Conservation (phyloP, 2,113 vertebrate genomes). For the Hystrix cristata region DNA sequence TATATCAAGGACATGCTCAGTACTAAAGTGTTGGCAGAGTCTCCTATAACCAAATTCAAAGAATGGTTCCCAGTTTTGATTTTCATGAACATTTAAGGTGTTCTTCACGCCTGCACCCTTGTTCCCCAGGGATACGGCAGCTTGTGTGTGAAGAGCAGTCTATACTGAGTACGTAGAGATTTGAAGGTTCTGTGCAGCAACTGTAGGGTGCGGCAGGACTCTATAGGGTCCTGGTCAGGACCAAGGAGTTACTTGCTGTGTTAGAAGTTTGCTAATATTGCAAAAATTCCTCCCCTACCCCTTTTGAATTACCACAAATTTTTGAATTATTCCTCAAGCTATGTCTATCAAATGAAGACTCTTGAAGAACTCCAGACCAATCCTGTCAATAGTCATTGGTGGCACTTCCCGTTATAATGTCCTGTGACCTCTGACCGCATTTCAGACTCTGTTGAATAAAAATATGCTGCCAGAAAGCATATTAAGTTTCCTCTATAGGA, state of each 20-base stretch:
- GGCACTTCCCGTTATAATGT: not conserved
- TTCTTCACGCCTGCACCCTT: not conserved
- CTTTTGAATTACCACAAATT: not conserved
- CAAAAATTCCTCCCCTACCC: not conserved
- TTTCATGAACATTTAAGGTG: no score
- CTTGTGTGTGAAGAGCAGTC: not conserved
- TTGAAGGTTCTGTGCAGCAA: not conserved
- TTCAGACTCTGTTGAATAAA: not conserved
- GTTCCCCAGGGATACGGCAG: not conserved
- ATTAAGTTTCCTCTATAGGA: not conserved
- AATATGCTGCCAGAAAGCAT: not conserved
- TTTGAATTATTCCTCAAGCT: not conserved
- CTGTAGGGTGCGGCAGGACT: fast-evolving
- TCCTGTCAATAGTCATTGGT: not conserved
- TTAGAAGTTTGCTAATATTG: not conserved
- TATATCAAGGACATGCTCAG: not conserved
- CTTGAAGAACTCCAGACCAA: not conserved
- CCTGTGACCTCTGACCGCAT: not conserved
- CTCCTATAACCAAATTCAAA: not conserved
- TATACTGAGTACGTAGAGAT: not conserved
- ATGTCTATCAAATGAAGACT: not conserved
- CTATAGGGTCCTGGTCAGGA: not conserved
- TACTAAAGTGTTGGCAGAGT: not conserved
- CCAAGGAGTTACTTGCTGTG: not conserved
- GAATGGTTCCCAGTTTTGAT: not conserved